Conservation (phyloP, 2,113 vertebrate genomes). For the Pitta sordida region DNA sequence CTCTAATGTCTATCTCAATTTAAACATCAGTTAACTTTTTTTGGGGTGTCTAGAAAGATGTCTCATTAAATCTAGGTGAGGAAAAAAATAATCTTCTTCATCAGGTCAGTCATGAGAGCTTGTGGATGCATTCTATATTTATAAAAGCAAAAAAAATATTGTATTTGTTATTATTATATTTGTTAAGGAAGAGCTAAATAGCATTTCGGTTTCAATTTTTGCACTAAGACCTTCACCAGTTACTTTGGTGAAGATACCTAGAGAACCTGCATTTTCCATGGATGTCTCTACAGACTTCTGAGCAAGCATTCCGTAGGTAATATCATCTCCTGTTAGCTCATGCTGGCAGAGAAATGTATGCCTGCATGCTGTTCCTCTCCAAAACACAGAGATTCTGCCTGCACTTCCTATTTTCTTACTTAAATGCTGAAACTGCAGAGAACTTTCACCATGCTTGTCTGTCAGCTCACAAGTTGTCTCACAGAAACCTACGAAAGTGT, state of each 20-base stretch:
- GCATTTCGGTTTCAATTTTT: neutral
- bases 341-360: neutral
- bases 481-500: accelerated
- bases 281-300: neutral
- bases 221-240: neutral
- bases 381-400: neutral
- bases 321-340: neutral
- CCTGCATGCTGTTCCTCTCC: neutral
- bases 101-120: neutral
- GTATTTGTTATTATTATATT: neutral
- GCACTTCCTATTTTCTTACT: neutral
- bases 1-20: neutral
- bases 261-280: neutral
- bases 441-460: neutral
- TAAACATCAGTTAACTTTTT: neutral
- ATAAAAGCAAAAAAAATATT: neutral
- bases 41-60: neutral
- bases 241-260: neutral
- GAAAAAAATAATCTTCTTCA: neutral
- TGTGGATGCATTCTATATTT: neutral
- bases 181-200: neutral
- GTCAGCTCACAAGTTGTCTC: accelerated
- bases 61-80: neutral
- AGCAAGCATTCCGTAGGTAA: neutral
- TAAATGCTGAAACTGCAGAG: neutral